Percentiles rank a stretch among this genome's conserved stretches.
These are phyloP conservation scores for Chesias legatella DNA, from an alignment of 2,888 invertebrate species.

Conservation along the genomic window DNA sequence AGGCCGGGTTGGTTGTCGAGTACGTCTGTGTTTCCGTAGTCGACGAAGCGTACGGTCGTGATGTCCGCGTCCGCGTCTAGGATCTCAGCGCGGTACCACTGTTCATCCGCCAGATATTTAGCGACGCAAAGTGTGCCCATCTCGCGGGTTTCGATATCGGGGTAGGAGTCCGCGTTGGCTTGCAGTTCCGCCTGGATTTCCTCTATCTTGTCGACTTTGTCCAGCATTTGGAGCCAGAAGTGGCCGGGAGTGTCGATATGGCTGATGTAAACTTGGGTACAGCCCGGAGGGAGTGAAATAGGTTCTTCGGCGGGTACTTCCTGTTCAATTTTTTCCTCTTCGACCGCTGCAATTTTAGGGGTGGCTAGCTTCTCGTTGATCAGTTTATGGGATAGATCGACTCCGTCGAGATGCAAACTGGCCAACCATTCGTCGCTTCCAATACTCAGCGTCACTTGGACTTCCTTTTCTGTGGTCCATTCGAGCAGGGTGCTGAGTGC, in stretches of 20 bases:
- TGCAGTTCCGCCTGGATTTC: conserved; percentile 84
- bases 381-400: conserved; percentile 73
- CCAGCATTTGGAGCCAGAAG: conserved; percentile 86
- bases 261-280: conserved; percentile 79
- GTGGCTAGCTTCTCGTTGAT: conserved; percentile 63
- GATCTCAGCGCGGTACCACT: conserved; percentile 96
- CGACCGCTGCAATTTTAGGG: conserved; percentile 42
- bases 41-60: conserved; percentile 88
- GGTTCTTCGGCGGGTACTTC: conserved; percentile 49
- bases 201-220: conserved; percentile 78
- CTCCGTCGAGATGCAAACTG: conserved; percentile 71
- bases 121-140: conserved; percentile 86
- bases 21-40: conserved; percentile 89
- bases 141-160: conserved; percentile 78
- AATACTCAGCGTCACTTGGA: conserved; percentile 75
- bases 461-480: conserved; percentile 72
- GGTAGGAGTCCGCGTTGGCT: conserved; percentile 71
- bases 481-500: conserved; percentile 55
- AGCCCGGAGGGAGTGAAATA: conserved; percentile 54
- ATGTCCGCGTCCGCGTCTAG: conserved; percentile 89
- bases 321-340: conserved; percentile 35
- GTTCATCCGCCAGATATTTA: conserved; percentile 89
- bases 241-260: conserved; percentile 88
- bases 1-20: conserved; percentile 81
- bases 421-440: conserved; percentile 80